Evolutionary conservation across 2,888 invertebrate genomes (phyloP).

Genomic region (Tuberolachnus salignus): DNA sequence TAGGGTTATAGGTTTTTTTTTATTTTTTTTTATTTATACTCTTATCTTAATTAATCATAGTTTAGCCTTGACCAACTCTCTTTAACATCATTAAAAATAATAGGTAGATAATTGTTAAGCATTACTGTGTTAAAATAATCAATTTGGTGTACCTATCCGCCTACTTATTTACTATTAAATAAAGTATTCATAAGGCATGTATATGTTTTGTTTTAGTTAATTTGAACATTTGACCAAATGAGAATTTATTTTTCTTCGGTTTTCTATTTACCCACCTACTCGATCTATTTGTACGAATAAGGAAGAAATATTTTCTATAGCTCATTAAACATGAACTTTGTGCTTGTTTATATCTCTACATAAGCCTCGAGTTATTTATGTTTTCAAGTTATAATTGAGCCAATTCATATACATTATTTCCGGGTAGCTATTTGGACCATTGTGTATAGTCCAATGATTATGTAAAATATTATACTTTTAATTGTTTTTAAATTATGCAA

Average conservation of each 20-base stretch:
- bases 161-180: no score
- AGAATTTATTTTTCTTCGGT: no score
- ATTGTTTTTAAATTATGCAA: background rate
- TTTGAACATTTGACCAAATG: no score
- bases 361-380: background rate
- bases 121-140: no score
- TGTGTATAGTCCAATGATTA: background rate
- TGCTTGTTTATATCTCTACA: background rate
- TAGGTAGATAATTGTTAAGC: no score
- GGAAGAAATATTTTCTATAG: background rate
- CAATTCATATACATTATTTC: conserved; percentile 19
- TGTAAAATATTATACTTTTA: background rate
- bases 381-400: background rate
- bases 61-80: conserved; percentile 19
- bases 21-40: background rate
- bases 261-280: no score
- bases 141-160: no score
- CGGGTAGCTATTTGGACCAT: background rate
- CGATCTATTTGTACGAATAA: background rate
- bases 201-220: no score
- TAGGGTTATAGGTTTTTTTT: no score
- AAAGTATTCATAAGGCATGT: no score
- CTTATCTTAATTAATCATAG: background rate
- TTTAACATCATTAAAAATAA: background rate
- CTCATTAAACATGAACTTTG: conserved; percentile 29